Base-by-base conservation (phyloP, 2,888 invertebrate species). In the Tetropium fuscum region DNA sequence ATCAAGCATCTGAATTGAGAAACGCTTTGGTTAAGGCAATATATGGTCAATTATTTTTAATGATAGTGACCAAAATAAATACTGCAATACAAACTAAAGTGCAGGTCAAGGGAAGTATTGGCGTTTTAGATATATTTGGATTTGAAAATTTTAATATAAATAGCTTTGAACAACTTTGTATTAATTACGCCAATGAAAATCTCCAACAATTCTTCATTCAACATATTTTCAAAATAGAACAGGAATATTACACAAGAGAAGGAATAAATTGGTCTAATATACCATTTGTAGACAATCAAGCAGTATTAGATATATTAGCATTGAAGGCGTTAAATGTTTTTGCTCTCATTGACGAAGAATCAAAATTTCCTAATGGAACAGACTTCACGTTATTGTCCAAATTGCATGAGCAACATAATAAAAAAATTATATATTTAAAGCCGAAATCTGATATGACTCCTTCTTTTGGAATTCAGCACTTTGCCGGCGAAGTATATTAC, bases 121-220 rank as follows among this genome's bases (percentile, higher is more conserved):
- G 97, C 0, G 93, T 98, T 0, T 84, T 98, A 62, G 98, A 98
- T 79, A 97, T 98, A 69, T 98, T 97, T 78, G 98, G 98, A 1
- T 98, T 98, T 82, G 98, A 98, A 83, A 97, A 97, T 79, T 97
- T 98, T 75, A 88, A 89, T 3, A 86, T 86, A 5, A 97, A 97
- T 79, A 95, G 95, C 80, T 97, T 97, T 78, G 97, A 98, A 76
- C 97, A 98, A 79, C 83, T 98, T 53, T 97, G 97, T 79, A 97
- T 98, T 69, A 98, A 98, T 82, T 97, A 94, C 78, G 97, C 97
- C 1, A 98, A 98, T 79, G 98, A 98, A 83, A 95, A 94, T 77
- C 84, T 98, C 30, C 97, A 98, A 79, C 97, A 98, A 81, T 97
- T 97, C 80, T 98, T 98, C 78, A 94, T 97, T 0, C 90, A 90